Base-by-base conservation (phyloP, 2,113 vertebrate genomes). In the Ameiurus melas region DNA sequence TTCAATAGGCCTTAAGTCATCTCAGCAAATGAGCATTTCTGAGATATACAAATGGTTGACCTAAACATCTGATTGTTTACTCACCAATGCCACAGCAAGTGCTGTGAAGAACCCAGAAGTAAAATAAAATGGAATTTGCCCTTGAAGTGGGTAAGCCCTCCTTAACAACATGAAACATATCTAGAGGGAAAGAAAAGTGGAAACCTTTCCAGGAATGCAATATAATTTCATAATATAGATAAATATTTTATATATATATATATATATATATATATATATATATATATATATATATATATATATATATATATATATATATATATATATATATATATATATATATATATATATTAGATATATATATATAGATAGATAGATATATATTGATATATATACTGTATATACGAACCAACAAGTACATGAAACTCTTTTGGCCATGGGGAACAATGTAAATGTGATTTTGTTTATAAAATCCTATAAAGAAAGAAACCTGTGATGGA, bases 31-130 rank as follows among this genome's bases (percentile, higher is more conserved):
- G 2, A 30, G 25, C 8, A 30, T 70, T 84, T 30, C 47, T 14
- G 19, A 70, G 17, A 53, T 51, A 84, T 20, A 53, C 20, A 43
- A 58, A n/a, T 62, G 22, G 5, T 58, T 25, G 25, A 51, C 81
- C 70, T 62, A 27, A 88, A 83, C 70, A 62, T 88, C 39, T 47
- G 66, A 33, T 25, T 43, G 39, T 43, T 10, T 36, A 27, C 80
- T 81, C 70, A 75, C 43, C 43, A 73, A 43, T 5, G n/a, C 33
- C 47, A 53, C 22, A 55, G 73, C 16, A 88, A 85, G 73, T 85
- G 87, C 51, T 85, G 27, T 58, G 75, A 88, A 85, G 60, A 88
- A 88, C 83, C 47, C 87, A 88, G 87, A 88, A 88, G 62, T 88
- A 64, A 85, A 88, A 88, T 79, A 57, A 88, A 84, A 84, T n/a